A percentile compares a stretch with the other conserved stretches of the same genome.
Conservation (phyloP, 2,888 invertebrate species). For the Phalera bucephala region DNA sequence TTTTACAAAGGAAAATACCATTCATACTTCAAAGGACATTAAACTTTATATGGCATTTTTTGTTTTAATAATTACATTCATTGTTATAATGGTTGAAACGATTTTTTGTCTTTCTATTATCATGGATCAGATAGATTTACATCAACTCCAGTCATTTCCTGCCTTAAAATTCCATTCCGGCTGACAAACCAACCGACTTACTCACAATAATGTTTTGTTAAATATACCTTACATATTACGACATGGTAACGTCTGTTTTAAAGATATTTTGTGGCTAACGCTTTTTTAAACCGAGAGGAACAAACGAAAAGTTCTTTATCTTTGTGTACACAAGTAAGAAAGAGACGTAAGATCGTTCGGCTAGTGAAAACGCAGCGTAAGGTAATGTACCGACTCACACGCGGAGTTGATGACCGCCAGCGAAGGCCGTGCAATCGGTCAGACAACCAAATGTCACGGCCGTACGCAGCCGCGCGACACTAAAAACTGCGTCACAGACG, state of each 20-base stretch:
- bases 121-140: constrained; percentile 40
- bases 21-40: constrained; percentile 21
- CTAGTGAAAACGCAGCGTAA: constrained; percentile 57
- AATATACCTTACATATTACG: constrained; percentile 34
- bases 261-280: constrained; percentile 35
- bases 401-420: constrained; percentile 77
- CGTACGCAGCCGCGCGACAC: constrained; percentile 63
- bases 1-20: constrained; percentile 7
- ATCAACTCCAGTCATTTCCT: constrained; percentile 43
- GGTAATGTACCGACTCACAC: constrained; percentile 57
- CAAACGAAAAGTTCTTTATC: constrained; percentile 41
- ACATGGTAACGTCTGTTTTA: constrained; percentile 37
- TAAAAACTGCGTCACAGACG: constrained; percentile 72
- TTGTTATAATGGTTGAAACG: constrained; percentile 41
- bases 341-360: constrained; percentile 36
- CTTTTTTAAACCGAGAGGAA: constrained; percentile 35
- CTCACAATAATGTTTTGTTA: constrained; percentile 33
- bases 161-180: constrained; percentile 43
- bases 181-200: constrained; percentile 24
- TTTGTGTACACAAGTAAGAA: constrained; percentile 43
- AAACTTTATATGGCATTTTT: constrained; percentile 22
- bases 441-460: constrained; percentile 79
- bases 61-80: constrained; percentile 28
- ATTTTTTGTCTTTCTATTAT: constrained; percentile 33
- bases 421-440: constrained; percentile 82